phyloP scores from a whole-genome alignment of 2,797 vertebrate genomes.

The Oryzias sinensis region DNA sequence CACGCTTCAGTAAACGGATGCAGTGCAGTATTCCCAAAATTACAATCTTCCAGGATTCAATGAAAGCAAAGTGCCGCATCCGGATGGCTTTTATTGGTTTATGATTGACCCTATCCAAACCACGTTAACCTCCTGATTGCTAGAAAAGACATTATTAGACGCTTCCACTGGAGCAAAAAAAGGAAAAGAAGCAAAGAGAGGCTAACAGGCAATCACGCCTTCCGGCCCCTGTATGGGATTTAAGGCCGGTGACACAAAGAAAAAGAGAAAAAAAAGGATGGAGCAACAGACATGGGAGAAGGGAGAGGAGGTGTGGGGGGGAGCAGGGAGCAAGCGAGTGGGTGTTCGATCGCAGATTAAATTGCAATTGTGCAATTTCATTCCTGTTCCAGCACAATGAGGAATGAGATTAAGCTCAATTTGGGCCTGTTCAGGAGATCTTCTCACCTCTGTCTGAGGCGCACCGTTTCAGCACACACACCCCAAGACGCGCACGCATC shows the following conservation, averaged over 20 bases:
- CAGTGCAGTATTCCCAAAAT: slow-evolving; percentile 61
- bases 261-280: slow-evolving; percentile 32
- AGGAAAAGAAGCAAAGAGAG: slow-evolving; percentile 57
- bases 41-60: slow-evolving; percentile 74
- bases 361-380: slow-evolving; percentile 83
- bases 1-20: slow-evolving; percentile 73
- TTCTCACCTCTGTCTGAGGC: slow-evolving; percentile 80
- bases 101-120: slow-evolving; percentile 78
- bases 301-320: slow-evolving; percentile 10
- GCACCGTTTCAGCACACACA: slow-evolving; percentile 32
- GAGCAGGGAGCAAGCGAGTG: slow-evolving; percentile 4
- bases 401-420: slow-evolving; percentile 86
- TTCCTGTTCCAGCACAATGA: slow-evolving; percentile 81
- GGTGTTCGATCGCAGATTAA: slow-evolving; percentile 76
- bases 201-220: slow-evolving; percentile 71
- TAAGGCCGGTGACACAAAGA: slow-evolving; percentile 63
- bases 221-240: slow-evolving; percentile 59
- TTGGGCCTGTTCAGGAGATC: slow-evolving; percentile 81
- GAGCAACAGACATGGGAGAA: too few relatives aligned
- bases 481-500: slow-evolving; percentile 31
- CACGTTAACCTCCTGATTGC: slow-evolving; percentile 82
- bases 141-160: slow-evolving; percentile 76
- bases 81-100: slow-evolving; percentile 78
- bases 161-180: slow-evolving; percentile 66
- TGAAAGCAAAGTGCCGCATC: slow-evolving; percentile 58